phyloP scores from a whole-genome alignment of 2,888 invertebrate species.

The Cerceris rybyensis region DNA sequence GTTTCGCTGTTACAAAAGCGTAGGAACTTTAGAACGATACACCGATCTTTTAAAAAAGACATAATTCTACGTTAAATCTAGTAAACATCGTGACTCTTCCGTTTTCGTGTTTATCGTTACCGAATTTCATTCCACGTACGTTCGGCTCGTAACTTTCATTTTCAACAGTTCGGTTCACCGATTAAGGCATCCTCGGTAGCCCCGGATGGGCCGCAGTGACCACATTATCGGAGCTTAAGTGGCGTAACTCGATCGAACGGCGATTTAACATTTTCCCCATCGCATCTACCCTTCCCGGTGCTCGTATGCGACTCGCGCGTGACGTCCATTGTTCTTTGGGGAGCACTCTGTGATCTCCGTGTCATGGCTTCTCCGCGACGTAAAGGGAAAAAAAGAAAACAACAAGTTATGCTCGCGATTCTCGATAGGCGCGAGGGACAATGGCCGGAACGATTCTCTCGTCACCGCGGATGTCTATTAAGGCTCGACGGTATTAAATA shows the following conservation, averaged over 20 bases:
- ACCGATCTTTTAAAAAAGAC: too few species aligned
- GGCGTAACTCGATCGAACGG: conserved; percentile 77
- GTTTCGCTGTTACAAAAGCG: too few species aligned
- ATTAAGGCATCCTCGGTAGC: conserved; percentile 42
- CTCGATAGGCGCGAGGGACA: conserved; percentile 23
- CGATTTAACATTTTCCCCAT: conserved; percentile 70
- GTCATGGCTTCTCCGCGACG: conserved; percentile 69
- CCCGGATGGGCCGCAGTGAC: conserved; percentile 59
- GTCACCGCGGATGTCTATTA: conserved; percentile 46
- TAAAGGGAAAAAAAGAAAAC: conserved; percentile 23
- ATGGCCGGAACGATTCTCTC: conserved; percentile 40
- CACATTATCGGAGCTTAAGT: conserved; percentile 76
- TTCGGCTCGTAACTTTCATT: conserved; percentile 37
- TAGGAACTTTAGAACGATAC: too few species aligned
- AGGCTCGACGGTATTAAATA: conserved; percentile 31
- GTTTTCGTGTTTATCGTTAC: too few species aligned
- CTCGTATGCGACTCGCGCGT: conserved; percentile 49
- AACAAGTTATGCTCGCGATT: conserved; percentile 26
- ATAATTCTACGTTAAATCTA: too few species aligned
- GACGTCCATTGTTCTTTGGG: conserved; percentile 77
- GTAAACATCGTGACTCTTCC: too few species aligned
- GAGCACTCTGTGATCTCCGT: conserved; percentile 71
- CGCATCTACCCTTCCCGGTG: conserved; percentile 62
- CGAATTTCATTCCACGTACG: conserved; percentile 6
- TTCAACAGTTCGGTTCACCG: conserved; percentile 37